phyloP scores from a whole-genome alignment of 2,113 vertebrate species.

The Rhea americana region DNA sequence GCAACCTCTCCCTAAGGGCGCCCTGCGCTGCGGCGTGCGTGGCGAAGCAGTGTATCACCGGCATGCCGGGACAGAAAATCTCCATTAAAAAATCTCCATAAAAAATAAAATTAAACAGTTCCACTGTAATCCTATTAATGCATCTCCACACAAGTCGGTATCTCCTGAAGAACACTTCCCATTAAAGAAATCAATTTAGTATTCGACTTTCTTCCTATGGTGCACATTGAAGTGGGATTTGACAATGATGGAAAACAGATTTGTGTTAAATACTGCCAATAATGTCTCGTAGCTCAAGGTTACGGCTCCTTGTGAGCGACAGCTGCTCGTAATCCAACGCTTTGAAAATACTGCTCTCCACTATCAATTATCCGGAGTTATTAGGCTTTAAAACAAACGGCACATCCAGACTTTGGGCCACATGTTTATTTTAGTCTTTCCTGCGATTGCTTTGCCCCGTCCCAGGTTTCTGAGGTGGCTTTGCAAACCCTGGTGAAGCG shows the following conservation, averaged over 20 bases:
- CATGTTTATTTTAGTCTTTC: not conserved
- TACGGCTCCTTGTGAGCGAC: slow-evolving; percentile 59
- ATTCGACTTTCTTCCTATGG: slow-evolving; percentile 69
- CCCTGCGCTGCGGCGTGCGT: not conserved
- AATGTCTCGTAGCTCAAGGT: slow-evolving; percentile 76
- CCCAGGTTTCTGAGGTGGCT: not conserved
- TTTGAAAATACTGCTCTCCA: slow-evolving; percentile 38
- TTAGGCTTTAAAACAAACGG: slow-evolving; percentile 51
- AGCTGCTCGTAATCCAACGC: slow-evolving; percentile 60
- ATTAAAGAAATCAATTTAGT: slow-evolving; percentile 76
- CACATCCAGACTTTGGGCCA: slow-evolving; percentile 29
- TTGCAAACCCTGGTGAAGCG: rapidly evolving
- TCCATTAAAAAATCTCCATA: slow-evolving; percentile 31
- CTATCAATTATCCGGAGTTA: slow-evolving; percentile 65
- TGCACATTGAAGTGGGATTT: slow-evolving; percentile 72
- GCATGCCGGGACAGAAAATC: not conserved
- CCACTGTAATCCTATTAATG: slow-evolving; percentile 61
- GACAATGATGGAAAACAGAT: slow-evolving; percentile 78
- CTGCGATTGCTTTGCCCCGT: not conserved
- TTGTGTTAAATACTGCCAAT: slow-evolving; percentile 77
- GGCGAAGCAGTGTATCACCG: not conserved
- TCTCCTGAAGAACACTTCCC: slow-evolving; percentile 67
- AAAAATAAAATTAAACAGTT: slow-evolving; percentile 43
- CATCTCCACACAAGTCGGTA: slow-evolving; percentile 54
- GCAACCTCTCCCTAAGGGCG: rapidly evolving